Evolutionary conservation across 1,140 invertebrate species (phyloP).

Genomic region (Odontomachus brunneus): DNA sequence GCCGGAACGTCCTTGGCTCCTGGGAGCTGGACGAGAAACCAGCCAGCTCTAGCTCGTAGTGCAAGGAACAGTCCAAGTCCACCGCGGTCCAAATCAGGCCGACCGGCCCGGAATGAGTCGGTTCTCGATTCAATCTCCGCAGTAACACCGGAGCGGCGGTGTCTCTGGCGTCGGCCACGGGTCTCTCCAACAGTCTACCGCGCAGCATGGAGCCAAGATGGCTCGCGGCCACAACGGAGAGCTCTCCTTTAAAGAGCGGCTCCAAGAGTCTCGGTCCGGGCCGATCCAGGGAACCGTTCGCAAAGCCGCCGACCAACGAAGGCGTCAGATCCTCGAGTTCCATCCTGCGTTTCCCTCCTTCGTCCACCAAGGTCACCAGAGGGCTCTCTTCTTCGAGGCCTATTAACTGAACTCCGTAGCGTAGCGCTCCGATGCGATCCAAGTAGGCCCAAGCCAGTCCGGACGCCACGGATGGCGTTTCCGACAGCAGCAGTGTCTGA

Average conservation of each 20-base stretch:
- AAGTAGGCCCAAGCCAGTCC: constrained; percentile 93
- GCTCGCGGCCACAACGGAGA: constrained; percentile 90
- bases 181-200: constrained; percentile 88
- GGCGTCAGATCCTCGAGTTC: constrained; percentile 90
- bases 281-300: constrained; percentile 89
- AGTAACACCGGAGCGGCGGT: constrained; percentile 89
- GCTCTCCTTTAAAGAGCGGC: constrained; percentile 91
- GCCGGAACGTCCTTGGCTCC: constrained; percentile 82
- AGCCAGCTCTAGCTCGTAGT: constrained; percentile 90
- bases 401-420: constrained; percentile 89
- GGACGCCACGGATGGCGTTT: constrained; percentile 84
- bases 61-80: constrained; percentile 92
- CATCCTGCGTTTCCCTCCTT: constrained; percentile 88
- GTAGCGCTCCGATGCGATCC: constrained; percentile 90
- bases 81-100: constrained; percentile 93
- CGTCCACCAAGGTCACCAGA: constrained; percentile 90
- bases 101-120: constrained; percentile 86
- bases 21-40: constrained; percentile 68
- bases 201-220: constrained; percentile 86
- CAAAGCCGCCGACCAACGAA: constrained; percentile 87
- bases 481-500: constrained; percentile 87
- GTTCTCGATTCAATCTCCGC: constrained; percentile 83
- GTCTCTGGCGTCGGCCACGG: constrained; percentile 91
- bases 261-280: constrained; percentile 90
- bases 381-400: constrained; percentile 86